Percentiles rank a stretch among this genome's conserved stretches.
Conservation (phyloP, 2,113 vertebrate genomes). For the Xiphophorus couchianus region DNA sequence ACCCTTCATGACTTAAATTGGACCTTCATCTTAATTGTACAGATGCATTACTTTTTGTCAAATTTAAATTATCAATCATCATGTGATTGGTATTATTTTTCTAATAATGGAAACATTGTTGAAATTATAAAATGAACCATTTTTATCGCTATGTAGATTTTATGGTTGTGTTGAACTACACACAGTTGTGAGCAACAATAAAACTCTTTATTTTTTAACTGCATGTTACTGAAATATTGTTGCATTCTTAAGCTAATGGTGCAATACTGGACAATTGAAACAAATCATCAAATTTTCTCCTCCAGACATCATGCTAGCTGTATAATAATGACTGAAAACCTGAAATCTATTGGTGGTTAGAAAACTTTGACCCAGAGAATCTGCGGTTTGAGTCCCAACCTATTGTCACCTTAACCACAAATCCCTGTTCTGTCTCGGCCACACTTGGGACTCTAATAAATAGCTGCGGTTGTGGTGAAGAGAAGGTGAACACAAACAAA, state of each 20-base stretch:
- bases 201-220: too few species aligned
- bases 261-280: too few species aligned
- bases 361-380: constrained; percentile 4
- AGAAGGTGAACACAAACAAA: constrained; percentile 61
- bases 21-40: not conserved
- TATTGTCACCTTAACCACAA: constrained; percentile 46
- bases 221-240: too few species aligned
- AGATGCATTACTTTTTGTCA: not conserved
- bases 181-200: too few species aligned
- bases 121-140: not conserved
- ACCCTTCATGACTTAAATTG: not conserved
- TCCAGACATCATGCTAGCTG: not conserved
- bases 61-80: not conserved
- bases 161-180: too few species aligned
- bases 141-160: too few species aligned
- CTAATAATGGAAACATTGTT: not conserved
- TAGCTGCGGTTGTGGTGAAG: constrained; percentile 40
- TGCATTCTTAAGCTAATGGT: too few species aligned
- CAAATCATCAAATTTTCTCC: too few species aligned
- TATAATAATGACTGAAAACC: constrained; percentile 2
- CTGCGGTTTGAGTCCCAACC: constrained; percentile 9
- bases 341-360: not conserved
- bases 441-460: constrained; percentile 46
- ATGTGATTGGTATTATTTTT: not conserved
- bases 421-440: constrained; percentile 55